Conservation (phyloP, 2,797 vertebrate species). For the Otolemur crassicaudatus region DNA sequence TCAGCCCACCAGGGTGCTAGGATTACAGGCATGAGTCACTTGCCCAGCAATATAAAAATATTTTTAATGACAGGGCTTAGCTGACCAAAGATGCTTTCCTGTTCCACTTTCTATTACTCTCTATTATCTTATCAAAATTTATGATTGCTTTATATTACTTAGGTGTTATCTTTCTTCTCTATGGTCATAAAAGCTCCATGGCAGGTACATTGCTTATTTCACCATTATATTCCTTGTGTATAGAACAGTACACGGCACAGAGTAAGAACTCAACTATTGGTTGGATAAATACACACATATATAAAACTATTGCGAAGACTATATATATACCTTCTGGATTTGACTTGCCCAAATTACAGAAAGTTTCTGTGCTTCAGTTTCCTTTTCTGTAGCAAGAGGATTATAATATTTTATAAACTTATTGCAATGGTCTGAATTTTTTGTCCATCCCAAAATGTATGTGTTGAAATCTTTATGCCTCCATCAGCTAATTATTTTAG, state of each 20-base stretch:
- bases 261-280: neutral
- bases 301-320: neutral
- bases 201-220: neutral
- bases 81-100: neutral
- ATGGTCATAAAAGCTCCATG: neutral
- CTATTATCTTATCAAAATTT: neutral
- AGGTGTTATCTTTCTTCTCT: neutral
- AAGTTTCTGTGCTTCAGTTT: neutral
- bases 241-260: neutral
- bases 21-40: too few species aligned
- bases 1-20: too few species aligned
- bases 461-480: neutral
- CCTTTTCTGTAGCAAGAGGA: neutral
- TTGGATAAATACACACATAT: neutral
- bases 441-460: neutral
- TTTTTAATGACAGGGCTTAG: neutral
- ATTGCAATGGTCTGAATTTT: neutral
- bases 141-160: neutral
- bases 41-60: neutral
- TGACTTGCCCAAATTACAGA: neutral
- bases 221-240: neutral
- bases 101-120: neutral
- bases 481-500: neutral
- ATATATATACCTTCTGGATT: neutral
- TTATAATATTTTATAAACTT: neutral